phyloP scores from a whole-genome alignment of 2,113 vertebrate species.

The Chloroceryle aenea region DNA sequence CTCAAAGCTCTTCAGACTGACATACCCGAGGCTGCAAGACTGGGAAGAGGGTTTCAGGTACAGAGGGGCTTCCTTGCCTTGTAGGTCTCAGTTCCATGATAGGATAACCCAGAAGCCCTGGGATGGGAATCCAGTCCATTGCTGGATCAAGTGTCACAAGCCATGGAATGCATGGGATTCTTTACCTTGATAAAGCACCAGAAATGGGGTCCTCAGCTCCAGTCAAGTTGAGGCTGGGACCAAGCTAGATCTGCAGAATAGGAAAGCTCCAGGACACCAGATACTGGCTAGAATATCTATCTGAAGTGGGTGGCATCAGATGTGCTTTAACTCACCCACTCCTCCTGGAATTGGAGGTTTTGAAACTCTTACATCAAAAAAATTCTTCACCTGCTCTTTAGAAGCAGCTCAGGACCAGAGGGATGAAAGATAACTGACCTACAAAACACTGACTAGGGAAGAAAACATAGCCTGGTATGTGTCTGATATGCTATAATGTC shows the following conservation, averaged over 20 bases:
- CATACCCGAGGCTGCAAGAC: neutral
- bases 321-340: neutral
- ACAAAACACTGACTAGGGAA: neutral
- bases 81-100: neutral
- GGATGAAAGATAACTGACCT: neutral
- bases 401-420: neutral
- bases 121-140: neutral
- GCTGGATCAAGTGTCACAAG: neutral
- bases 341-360: neutral
- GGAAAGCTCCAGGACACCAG: neutral
- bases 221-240: neutral
- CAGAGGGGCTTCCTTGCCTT: neutral
- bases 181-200: neutral
- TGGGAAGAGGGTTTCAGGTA: neutral
- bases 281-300: neutral
- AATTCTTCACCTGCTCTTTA: neutral
- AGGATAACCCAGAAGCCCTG: neutral
- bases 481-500: neutral
- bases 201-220: neutral
- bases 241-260: neutral
- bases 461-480: neutral
- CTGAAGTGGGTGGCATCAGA: neutral
- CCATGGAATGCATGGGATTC: accelerated
- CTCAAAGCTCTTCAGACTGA: neutral
- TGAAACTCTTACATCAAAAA: neutral